Base-by-base conservation (phyloP, 2,888 invertebrate species). In the Kryphioiulus occultus region DNA sequence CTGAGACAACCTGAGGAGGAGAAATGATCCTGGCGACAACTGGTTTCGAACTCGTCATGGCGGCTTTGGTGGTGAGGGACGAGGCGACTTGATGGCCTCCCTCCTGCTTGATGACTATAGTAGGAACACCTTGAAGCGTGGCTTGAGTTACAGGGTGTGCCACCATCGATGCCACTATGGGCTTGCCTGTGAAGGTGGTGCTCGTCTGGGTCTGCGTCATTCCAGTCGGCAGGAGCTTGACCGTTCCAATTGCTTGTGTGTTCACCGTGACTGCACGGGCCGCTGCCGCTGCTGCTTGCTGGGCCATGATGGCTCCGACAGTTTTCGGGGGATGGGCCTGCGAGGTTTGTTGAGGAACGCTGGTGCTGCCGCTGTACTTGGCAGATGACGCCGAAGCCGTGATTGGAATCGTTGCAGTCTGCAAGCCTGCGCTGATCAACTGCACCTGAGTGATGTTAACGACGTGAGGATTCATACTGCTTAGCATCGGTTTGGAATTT, bases 391-490 rank as follows among this genome's bases (percentile, higher is more conserved):
- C 85, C n/a, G 78, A 83, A 35, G 85, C 85, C 0, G 85, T 59
- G 19, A 87, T 82, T n/a, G 87, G 87, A 44, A 44, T 53, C 7
- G 68, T 22, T 19, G 85, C 44, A 3, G 68, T 17, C 19, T 53
- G 30, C 22, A 85, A 22, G 10, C 87, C 87, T 22, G 82, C 17
- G 12, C 87, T 47, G 83, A 82, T 44, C 42, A 87, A 68, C 39
- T 87, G 87, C 89, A 88, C 88, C 88, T 85, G 89, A 19, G 87
- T 39, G 47, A 87, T 84, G 35, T 87, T 87, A 19, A 85, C 89
- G 82, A 90, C 89, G 30, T 90, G 90, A 15, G 89, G 89, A 88
- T 88, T 89, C 12, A 89, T 86, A 86, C 88, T 90, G 59, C 89
- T 89, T 53, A 89, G 87, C 32, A 89, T 87, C 85, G 89, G 86